Base-by-base conservation (phyloP, 1,140 invertebrate species). In the Cherax destructor region DNA sequence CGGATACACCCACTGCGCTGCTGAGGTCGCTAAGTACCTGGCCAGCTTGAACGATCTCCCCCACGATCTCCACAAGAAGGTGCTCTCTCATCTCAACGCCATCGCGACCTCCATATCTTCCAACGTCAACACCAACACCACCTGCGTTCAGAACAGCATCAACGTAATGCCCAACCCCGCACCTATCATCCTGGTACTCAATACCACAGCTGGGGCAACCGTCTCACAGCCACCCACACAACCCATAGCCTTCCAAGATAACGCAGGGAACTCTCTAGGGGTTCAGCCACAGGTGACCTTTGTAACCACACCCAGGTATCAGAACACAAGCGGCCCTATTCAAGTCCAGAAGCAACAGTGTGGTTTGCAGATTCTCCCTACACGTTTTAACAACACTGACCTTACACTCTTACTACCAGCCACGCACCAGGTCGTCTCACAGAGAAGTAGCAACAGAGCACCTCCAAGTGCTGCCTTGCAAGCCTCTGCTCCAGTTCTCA, bases 391-490 rank as follows among this genome's bases (percentile, higher is more conserved):
- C 61, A 79, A 69, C 41, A 74, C 52, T 93, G 95, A 95, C 69
- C 94, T 96, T 21, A 97, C 97, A 91, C 94, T 98, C 49, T 96
- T 98, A 18, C 97, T 91, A 18, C 83, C 88, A 5, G 52, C 88
- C 30, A 81, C 86, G 0, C 18, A 72, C 16, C 83, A 72, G n/a
- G 59, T 85, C 1, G 24, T 56, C 0, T 76, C 49, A 9, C 88
- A 81, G 47, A 74, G 24, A 69, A 59, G 18, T 56, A 80, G 41
- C 50, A 65, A 41, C 41, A 52, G 83, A 85, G 24, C 52, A n/a
- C 41, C 24, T 9, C 88, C 88, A 13, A 91, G 88, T 52, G 72
- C 88, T 41, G 72, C 88, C 56, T 59, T 91, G 30, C 88, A 91
- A 74, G 88, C 88, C 10, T 91, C 88, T 6, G 83, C 88, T 30